phyloP scores from a whole-genome alignment of 2,113 vertebrate genomes.

The Edolisoma coerulescens region DNA sequence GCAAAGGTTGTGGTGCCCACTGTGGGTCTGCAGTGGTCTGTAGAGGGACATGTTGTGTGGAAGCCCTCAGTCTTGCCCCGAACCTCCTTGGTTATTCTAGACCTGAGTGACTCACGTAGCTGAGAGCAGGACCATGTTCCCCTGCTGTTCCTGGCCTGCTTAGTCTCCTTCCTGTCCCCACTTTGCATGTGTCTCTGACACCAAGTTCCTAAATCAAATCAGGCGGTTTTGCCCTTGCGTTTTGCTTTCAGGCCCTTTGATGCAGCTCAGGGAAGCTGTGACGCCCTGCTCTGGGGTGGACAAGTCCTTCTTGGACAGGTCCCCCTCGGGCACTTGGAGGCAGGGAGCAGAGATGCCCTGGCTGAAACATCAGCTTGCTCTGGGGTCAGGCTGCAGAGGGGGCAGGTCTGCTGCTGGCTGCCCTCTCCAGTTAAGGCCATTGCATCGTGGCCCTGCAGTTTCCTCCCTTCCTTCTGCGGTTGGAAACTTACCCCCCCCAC shows the following conservation, averaged over 20 bases:
- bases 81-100: background rate
- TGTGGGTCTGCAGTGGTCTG: background rate
- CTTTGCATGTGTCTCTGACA: conserved; percentile 26
- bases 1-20: background rate
- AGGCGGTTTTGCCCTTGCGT: background rate
- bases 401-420: background rate
- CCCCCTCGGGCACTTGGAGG: background rate
- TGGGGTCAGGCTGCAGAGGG: background rate
- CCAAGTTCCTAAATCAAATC: conserved; percentile 31
- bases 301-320: background rate
- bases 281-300: rapidly evolving
- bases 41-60: background rate
- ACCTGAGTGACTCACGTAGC: background rate
- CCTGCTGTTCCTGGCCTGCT: background rate
- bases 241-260: background rate
- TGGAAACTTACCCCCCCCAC: conserved; percentile 69
- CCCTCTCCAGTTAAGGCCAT: background rate
- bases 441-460: conserved; percentile 42
- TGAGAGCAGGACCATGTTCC: background rate
- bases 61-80: background rate
- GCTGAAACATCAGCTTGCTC: rapidly evolving
- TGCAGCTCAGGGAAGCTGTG: background rate
- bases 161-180: background rate
- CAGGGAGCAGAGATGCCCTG: background rate
- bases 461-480: conserved; percentile 75